Percentiles rank a stretch among this genome's conserved stretches.
These are phyloP conservation scores for Irena cyanogastra DNA, from an alignment of 2,113 vertebrate species.

Conservation along the genomic window DNA sequence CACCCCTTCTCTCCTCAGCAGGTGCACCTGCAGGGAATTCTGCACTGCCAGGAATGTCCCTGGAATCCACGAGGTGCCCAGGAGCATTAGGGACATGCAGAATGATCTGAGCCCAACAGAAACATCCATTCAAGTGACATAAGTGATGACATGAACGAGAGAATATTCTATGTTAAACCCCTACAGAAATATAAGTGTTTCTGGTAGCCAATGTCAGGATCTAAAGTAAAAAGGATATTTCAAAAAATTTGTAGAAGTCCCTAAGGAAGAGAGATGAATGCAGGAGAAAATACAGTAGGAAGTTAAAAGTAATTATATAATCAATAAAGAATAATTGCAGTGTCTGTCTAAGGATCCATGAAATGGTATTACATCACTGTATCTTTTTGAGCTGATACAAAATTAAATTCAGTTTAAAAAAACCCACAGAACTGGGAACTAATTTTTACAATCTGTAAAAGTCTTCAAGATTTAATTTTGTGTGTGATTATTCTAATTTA, in stretches of 20 bases:
- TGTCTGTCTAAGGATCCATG: neutral
- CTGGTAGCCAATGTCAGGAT: neutral
- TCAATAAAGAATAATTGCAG: neutral
- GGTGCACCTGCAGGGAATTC: neutral
- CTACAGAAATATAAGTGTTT: neutral
- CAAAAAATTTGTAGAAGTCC: neutral
- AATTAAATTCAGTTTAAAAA: neutral
- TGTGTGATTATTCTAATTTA: neutral
- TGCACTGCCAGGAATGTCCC: neutral
- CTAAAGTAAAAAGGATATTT: neutral
- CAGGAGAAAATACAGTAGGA: neutral
- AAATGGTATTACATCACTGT: neutral
- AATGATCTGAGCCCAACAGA: neutral
- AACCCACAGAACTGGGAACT: neutral
- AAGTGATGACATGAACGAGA: neutral
- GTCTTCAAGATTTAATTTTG: neutral
- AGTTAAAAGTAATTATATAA: neutral
- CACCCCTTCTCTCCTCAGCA: neutral
- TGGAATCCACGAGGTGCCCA: neutral
- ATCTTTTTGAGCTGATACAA: neutral
- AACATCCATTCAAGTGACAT: neutral
- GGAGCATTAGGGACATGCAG: neutral
- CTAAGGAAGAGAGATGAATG: neutral
- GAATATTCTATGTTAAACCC: neutral
- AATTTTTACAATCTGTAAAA: neutral